Evolutionary conservation across 2,888 invertebrate species (phyloP), one percentile per base, ranked within the genome.

Genomic region (Sarcophaga variegata): DNA sequence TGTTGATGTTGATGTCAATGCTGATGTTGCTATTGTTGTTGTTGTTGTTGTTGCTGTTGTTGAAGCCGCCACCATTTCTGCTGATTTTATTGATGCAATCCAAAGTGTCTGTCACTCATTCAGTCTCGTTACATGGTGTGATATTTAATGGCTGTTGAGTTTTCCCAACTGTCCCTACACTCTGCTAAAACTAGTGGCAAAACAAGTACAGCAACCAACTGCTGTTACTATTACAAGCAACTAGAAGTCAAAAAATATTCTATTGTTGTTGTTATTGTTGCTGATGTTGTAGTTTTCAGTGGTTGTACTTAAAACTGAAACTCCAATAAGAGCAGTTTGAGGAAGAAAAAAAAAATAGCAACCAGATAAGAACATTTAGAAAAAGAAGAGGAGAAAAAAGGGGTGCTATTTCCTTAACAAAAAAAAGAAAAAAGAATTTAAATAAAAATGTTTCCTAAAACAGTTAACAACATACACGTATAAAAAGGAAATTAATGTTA

Each of bases 131-230:
- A 83, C 79, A 82, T 86, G 82, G 72, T 80, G 67, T 80, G 86
- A 76, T 83, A 86, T 86, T 83, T 86, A 80, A 86, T 86, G 86
- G 83, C 72, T 86, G 83, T 80, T 86, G 76, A 86, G 80, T 86
- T 83, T 83, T 77, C 25, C 83, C 86, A 83, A 86, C 76, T 72
- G 80, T 83, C 76, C 62, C 83, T 27, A n/a, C 25, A 20, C 17
- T 62, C 3, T 22, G 25, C 8, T 83, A 22, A 71, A 37, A 37
- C 67, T 54, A 45, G 75, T 81, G 49, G 37, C n/a, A 60, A 62
- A 69, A 25, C n/a, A 22, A 59, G 63, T 71, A 37, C n/a, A 11
- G 11, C 12, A 59, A 67, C 62, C 27, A 20, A n/a, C 17, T 69
- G n/a, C n/a, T 20, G 12, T 12, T n/a, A 20, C 62, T 47, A 6